A percentile compares a stretch with the other conserved stretches of the same genome.
These are phyloP conservation scores for Nycticebus coucang DNA, from an alignment of 2,113 vertebrate genomes.

Conservation along the genomic window DNA sequence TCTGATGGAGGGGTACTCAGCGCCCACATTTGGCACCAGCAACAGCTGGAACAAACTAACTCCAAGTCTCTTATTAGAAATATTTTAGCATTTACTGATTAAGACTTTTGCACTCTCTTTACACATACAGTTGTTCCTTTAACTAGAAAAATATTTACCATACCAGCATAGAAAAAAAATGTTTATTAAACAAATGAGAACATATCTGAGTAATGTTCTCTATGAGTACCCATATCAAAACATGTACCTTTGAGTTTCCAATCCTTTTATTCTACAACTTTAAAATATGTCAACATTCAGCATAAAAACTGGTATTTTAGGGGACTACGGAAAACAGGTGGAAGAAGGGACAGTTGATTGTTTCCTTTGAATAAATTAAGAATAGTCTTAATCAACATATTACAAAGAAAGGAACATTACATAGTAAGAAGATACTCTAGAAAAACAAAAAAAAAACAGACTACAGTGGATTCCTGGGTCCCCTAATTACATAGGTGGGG, in stretches of 20 bases:
- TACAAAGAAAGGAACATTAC: background rate
- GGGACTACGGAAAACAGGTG: background rate
- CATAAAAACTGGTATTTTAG: background rate
- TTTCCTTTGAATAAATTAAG: background rate
- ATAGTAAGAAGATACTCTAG: background rate
- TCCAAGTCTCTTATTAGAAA: background rate
- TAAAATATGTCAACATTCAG: background rate
- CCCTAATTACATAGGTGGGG: background rate
- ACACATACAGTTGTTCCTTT: background rate
- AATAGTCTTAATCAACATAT: background rate
- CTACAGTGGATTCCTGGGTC: background rate
- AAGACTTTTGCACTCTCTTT: background rate
- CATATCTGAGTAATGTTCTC: background rate
- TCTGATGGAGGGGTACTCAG: background rate
- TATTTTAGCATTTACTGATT: background rate
- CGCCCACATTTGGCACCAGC: background rate
- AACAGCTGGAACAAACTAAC: background rate
- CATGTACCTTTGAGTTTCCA: background rate
- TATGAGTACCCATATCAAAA: background rate
- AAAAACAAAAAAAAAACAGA: background rate
- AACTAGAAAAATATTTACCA: conserved; percentile 7
- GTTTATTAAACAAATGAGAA: background rate
- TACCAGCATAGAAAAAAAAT: background rate
- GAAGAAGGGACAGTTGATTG: background rate
- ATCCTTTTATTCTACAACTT: background rate